phyloP scores from a whole-genome alignment of 2,113 vertebrate genomes.

The Pomatorhinus ruficollis region DNA sequence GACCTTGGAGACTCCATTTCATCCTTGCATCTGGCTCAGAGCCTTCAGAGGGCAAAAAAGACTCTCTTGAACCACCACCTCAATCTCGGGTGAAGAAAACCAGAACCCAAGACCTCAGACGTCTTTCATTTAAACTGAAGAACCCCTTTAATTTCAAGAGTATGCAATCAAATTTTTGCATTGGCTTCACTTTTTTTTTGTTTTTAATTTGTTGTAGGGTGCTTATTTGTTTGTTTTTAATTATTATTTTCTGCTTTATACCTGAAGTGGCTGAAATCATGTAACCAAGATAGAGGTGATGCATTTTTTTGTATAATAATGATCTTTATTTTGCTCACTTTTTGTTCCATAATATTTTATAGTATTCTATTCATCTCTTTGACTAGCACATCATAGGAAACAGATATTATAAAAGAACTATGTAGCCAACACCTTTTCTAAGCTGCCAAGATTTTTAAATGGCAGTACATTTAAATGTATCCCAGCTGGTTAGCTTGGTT shows the following conservation, averaged over 20 bases:
- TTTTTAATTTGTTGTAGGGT: background rate
- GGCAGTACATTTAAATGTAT: background rate
- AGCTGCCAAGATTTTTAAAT: background rate
- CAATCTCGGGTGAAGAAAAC: no score
- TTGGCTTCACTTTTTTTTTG: background rate
- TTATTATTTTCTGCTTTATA: background rate
- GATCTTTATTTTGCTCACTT: background rate
- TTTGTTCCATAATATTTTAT: background rate
- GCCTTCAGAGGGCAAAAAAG: no score
- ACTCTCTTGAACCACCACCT: no score
- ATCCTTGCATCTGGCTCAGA: no score
- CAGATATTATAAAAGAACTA: background rate
- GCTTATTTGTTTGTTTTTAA: background rate
- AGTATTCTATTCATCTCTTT: background rate
- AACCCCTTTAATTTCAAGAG: background rate
- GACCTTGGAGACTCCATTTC: no score
- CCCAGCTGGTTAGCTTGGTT: background rate
- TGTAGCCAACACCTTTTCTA: background rate
- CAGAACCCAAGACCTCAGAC: background rate
- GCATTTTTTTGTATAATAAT: background rate
- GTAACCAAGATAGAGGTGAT: background rate
- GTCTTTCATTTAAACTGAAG: background rate
- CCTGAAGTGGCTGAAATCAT: background rate
- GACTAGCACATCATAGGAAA: background rate
- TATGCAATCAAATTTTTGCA: background rate